These are phyloP conservation scores for Petroica traversi DNA, from an alignment of 2,113 vertebrate species.

Conservation along the genomic window DNA sequence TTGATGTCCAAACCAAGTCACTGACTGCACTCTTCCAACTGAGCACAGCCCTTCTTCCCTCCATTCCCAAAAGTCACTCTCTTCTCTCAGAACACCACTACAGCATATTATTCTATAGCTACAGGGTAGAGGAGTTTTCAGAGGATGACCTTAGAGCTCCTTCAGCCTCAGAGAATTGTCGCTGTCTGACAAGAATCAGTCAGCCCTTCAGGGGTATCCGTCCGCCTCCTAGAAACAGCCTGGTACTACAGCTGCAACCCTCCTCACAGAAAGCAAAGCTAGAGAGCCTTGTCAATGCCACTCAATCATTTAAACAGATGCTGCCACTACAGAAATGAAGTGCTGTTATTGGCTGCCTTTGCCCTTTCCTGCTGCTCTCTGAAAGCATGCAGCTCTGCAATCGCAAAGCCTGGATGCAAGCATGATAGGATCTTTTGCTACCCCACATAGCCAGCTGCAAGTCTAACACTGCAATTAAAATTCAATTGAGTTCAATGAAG, in stretches of 20 bases:
- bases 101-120: background rate
- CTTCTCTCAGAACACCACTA: background rate
- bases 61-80: background rate
- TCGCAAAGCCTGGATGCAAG: background rate
- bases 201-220: background rate
- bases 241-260: background rate
- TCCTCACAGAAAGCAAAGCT: background rate
- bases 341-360: background rate
- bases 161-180: background rate
- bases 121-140: background rate
- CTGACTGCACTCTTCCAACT: background rate
- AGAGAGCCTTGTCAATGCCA: background rate
- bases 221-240: background rate
- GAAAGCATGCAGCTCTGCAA: background rate
- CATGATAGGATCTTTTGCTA: background rate
- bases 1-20: background rate
- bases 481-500: background rate
- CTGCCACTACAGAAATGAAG: background rate
- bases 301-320: conserved; percentile 12
- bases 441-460: background rate
- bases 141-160: background rate
- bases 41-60: background rate
- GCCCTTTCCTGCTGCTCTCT: background rate
- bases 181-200: background rate
- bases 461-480: background rate